phyloP scores from a whole-genome alignment of 2,113 vertebrate genomes.

The Chionomys nivalis region DNA sequence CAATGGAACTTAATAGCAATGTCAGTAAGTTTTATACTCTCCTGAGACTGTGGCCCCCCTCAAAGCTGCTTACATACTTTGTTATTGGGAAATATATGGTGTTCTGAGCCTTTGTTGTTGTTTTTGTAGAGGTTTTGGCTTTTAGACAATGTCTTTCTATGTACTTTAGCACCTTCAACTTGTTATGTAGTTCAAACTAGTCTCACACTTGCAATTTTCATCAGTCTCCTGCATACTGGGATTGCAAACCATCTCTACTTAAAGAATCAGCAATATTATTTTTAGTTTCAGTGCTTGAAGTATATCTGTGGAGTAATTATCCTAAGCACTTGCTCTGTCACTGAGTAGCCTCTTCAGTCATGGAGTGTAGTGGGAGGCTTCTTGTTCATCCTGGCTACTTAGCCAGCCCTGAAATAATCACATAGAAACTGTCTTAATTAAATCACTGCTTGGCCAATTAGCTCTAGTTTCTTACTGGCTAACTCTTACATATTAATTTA shows the following conservation, averaged over 20 bases:
- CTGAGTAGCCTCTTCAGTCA: not conserved
- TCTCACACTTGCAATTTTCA: not conserved
- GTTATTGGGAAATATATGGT: not conserved
- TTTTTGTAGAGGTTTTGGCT: not conserved
- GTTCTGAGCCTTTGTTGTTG: not conserved
- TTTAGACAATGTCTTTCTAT: not conserved
- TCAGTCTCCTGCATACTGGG: not conserved
- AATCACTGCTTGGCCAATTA: too few species aligned
- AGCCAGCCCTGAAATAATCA: too few species aligned
- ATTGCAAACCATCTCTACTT: not conserved
- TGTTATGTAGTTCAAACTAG: not conserved
- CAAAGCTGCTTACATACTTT: accelerated
- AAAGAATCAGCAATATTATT: not conserved
- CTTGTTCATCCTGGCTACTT: too few species aligned
- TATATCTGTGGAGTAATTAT: not conserved
- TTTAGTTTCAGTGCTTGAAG: not conserved
- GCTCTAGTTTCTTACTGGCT: too few species aligned
- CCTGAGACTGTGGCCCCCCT: accelerated
- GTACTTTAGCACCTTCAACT: not conserved
- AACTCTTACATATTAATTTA: too few species aligned
- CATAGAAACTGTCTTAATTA: too few species aligned
- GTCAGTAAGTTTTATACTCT: not conserved
- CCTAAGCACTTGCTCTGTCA: not conserved
- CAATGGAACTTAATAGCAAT: not conserved
- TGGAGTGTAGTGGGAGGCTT: not conserved